Percentiles rank a stretch among this genome's conserved stretches.
These are phyloP conservation scores for Brachionus sp. DNA, from an alignment of 1,140 invertebrate species.

Conservation along the genomic window DNA sequence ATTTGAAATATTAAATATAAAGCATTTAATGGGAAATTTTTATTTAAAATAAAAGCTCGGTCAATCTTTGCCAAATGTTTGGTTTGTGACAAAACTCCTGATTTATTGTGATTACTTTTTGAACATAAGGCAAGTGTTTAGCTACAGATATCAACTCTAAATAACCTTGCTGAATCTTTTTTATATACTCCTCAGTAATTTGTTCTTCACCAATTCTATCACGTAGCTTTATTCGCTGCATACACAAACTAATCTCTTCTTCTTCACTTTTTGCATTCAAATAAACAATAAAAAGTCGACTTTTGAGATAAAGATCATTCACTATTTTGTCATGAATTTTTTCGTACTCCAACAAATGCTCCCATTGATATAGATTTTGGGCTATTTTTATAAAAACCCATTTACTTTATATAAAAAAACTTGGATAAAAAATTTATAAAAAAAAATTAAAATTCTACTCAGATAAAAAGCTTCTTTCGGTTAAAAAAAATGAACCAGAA, in stretches of 20 bases:
- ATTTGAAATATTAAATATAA: too few relatives aligned
- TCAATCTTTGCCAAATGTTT: background rate
- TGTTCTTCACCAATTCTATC: background rate
- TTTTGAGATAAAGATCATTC: background rate
- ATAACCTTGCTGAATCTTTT: background rate
- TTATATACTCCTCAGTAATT: background rate
- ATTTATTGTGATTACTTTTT: background rate
- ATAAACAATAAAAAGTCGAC: background rate
- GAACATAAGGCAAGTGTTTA: background rate
- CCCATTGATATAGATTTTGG: background rate
- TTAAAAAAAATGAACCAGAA: background rate
- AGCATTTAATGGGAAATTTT: too few relatives aligned
- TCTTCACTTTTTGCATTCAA: background rate
- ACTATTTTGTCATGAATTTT: background rate
- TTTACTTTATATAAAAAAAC: background rate
- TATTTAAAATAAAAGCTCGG: background rate
- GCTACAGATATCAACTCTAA: background rate
- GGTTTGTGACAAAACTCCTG: constrained; percentile 13
- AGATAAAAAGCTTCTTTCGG: constrained; percentile 2
- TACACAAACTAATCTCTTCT: background rate
- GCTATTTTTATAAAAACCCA: constrained; percentile 11
- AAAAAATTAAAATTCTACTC: background rate
- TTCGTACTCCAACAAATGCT: background rate
- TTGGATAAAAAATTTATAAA: background rate
- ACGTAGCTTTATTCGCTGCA: background rate